Evolutionary conservation across 64 coral and sea anemone species (phyloP), one percentile per base, ranked within the genome.

Genomic region (Porites australiensis): DNA sequence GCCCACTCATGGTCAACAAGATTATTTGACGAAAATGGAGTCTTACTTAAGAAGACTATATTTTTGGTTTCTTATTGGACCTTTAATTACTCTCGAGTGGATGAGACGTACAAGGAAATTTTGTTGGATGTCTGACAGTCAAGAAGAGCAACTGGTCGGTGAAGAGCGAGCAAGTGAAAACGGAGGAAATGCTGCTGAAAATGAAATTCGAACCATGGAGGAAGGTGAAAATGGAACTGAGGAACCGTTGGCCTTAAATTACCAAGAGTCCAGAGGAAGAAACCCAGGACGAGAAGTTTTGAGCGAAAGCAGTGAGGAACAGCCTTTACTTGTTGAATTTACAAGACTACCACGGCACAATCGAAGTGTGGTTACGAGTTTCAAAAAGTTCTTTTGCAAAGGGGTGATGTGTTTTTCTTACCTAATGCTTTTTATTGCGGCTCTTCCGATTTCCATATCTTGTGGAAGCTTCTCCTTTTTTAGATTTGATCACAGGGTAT

Each of bases 151-250:
- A 37, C 27, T 0, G 27, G 66, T 9, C 16, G 66, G 27, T 21
- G 66, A 23, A 70, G 3, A n/a, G 21, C 66, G 10, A 5, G 5
- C 19, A 8, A 21, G 5, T n/a, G 22, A 11, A 8, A 73, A 46
- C 37, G 37, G 14, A 37, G 27, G 27, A 13, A 73, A 9, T 73
- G 37, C 14, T 44, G 4, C 8, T 70, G 67, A 10, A 70, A 22
- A 22, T 22, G 70, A 46, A 73, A 73, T 46, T 13, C 70, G 70
- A 73, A 73, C 5, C 70, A 73, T 73, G 70, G 70, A 73, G 46
- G 70, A 73, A 45, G 70, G 27, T 10, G 22, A 70, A 73, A 44
- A 73, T 73, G 43, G 70, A 22, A 70, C 21, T 46, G 70, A 73
- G 2, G 2, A 9, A 73, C 5, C 12, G 54, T 6, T 47, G 43